Evolutionary conservation across 2,113 vertebrate genomes (phyloP), one percentile per base, ranked within the genome.

Genomic region (Ceyx cyanopectus): DNA sequence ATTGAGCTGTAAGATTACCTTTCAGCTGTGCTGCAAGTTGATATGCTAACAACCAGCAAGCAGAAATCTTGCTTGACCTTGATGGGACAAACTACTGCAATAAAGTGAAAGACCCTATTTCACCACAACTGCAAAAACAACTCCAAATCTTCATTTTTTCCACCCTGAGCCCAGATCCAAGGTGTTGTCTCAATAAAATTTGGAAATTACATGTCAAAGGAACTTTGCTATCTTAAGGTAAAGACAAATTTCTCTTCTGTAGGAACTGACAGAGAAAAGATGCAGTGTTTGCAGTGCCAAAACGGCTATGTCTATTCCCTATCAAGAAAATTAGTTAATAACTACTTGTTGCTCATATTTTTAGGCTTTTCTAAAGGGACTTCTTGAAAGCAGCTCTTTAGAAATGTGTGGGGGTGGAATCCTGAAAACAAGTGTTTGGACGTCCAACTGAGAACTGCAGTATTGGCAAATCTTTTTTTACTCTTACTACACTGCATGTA

Each of bases 1-100:
- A n/a, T 54, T 92, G 95, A 93, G 72, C 90, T 95, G 81, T 53
- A 84, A 96, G 95, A 97, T 95, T 94, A 94, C 92, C 81, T 95
- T 95, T 95, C 91, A 95, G 94, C 75, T 94, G 78, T 87, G 94
- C 83, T 94, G 89, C 86, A 79, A 79, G 90, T 85, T 94, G 94
- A 96, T 96, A 97, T 88, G 95, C 89, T 95, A 96, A 96, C 72
- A 96, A 76, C 68, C 88, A 87, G 87, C 50, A 58, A 92, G 82
- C 69, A 74, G 65, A 93, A 88, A 95, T 92, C 91, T 94, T 81
- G 85, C 91, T 10, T 95, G 94, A 94, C 94, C 94, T 96, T 97
- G 95, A 94, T 9, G 56, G 74, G 63, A 92, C 82, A 89, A 93
- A 65, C 73, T 92, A 82, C 53, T 30, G 87, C 83, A 75, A 84